Evolutionary conservation across 2,113 vertebrate species (phyloP).

Genomic region (Anthoscopus minutus): DNA sequence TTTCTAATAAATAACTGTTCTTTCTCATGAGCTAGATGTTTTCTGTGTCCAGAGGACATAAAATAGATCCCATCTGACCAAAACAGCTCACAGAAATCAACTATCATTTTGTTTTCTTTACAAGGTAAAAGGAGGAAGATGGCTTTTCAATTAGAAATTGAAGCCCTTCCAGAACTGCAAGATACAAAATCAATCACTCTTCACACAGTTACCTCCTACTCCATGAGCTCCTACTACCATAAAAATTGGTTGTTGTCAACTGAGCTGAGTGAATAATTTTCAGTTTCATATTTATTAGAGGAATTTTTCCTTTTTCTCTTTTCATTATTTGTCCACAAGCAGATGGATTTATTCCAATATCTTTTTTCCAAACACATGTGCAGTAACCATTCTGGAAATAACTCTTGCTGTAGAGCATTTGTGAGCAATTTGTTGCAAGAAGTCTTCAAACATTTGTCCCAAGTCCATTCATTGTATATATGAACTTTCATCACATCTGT

Average conservation of each 20-base stretch:
- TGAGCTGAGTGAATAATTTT: neutral
- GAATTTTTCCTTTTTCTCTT: neutral
- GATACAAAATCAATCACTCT: slow-evolving; percentile 35
- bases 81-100: neutral
- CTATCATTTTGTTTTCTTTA: slow-evolving; percentile 9
- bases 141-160: slow-evolving; percentile 35
- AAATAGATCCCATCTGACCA: neutral
- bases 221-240: neutral
- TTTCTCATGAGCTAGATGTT: neutral
- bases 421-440: neutral
- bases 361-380: neutral
- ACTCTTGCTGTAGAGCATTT: neutral
- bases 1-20: neutral
- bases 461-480: neutral
- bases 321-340: neutral
- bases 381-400: neutral
- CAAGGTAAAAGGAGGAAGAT: slow-evolving; percentile 1
- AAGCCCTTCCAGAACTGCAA: slow-evolving; percentile 40
- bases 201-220: slow-evolving; percentile 42
- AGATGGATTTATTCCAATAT: neutral
- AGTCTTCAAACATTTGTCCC: neutral
- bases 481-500: neutral
- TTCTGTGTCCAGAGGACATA: neutral
- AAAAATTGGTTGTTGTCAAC: slow-evolving; percentile 27
- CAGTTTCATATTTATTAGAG: neutral